Base-by-base conservation (phyloP, 2,113 vertebrate genomes). In the Neogobius melanostomus region DNA sequence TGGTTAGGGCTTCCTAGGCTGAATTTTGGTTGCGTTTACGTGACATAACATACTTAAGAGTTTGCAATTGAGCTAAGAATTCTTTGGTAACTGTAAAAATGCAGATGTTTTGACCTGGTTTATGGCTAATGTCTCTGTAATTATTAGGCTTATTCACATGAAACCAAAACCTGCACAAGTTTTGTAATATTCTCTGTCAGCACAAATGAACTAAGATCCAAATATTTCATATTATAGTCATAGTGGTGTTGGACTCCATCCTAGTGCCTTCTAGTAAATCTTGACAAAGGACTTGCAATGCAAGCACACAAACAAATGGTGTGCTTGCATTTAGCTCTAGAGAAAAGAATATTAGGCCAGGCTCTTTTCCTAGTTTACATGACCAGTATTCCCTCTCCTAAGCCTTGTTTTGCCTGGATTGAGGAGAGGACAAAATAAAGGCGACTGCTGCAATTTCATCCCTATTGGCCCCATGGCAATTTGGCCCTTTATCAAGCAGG, bases 401-500 rank as follows among this genome's bases (percentile, higher is more conserved):
- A 63, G 70, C 56, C 69, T 78, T 81, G 71, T 80, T 90, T 85
- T 83, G 66, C 68, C 77, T 83, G 70, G 81, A 91, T 83, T 78
- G 88, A 86, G 76, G 81, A 84, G 80, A 84, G 81, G 82, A 86
- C 85, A 86, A 87, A 91, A 90, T 89, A 90, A 90, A 92, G 87
- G 85, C 86, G 79, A 90, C 80, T 77, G 75, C 87, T 82, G 88
- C 90, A 91, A 87, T 92, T 92, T 83, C 80, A 88, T 91, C 84
- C 83, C 88, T 86, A 80, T 90, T 89, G 84, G 82, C 88, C 86
- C 87, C 68, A 47, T 85, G 79, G 90, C 88, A 92, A 91, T 91
- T 92, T 91, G 91, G 90, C 89, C 85, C 89, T 92, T 92, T 90
- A 91, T 93, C 92, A 93, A 91, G 85, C 67, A 17, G 80, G 80